These are phyloP conservation scores for Crambe crambe DNA, from an alignment of 37 sponge, comb jelly and placozoan species.

Conservation along the genomic window DNA sequence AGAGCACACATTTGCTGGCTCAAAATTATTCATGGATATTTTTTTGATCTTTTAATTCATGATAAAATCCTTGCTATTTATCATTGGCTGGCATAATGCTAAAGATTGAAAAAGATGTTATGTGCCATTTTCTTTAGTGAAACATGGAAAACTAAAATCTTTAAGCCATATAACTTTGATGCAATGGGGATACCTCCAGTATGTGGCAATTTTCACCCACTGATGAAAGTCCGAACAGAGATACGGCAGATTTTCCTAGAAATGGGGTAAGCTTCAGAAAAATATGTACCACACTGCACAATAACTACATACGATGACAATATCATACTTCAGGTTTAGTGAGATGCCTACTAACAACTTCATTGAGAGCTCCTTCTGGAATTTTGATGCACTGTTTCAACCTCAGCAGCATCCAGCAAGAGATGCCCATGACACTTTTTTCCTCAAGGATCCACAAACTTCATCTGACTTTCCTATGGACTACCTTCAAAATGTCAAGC, in stretches of 20 bases:
- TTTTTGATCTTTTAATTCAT: no score
- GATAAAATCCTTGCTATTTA: no score
- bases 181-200: slow-evolving; percentile 78
- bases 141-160: slow-evolving; percentile 85
- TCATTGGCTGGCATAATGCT: no score
- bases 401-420: slow-evolving; percentile 99
- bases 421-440: slow-evolving; percentile 98
- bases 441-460: slow-evolving; percentile 81
- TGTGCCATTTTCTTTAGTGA: slow-evolving; percentile 46
- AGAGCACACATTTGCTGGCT: no score
- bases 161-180: slow-evolving; percentile 94
- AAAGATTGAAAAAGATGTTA: background rate
- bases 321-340: slow-evolving; percentile 81
- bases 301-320: no score
- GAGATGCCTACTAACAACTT: slow-evolving; percentile 99
- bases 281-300: no score
- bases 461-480: slow-evolving; percentile 81
- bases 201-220: slow-evolving; percentile 95
- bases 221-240: slow-evolving; percentile 94
- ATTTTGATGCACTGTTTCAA: slow-evolving; percentile 99
- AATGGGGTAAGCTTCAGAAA: slow-evolving; percentile 88
- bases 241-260: slow-evolving; percentile 93
- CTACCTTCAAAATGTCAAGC: slow-evolving; percentile 89
- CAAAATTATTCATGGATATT: no score
- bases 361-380: slow-evolving; percentile 99